Evolutionary conservation across 2,888 invertebrate genomes (phyloP).

Genomic region (Aphrophora alni): DNA sequence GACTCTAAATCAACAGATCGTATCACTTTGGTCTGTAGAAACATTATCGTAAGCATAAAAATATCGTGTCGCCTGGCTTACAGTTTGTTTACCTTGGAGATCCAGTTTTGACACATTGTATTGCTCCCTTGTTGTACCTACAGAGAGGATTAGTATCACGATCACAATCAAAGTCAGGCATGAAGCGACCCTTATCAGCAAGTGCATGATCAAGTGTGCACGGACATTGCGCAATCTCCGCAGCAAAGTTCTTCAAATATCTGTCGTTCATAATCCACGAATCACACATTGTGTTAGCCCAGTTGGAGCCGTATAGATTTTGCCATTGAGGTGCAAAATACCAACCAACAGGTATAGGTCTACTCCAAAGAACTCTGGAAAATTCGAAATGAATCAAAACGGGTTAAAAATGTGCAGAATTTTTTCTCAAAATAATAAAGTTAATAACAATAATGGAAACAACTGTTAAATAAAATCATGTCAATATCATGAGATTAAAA

Average conservation of each 20-base stretch:
- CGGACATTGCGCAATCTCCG: slow-evolving; percentile 80
- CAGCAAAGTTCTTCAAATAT: slow-evolving; percentile 82
- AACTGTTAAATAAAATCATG: too few relatives aligned
- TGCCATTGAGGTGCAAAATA: slow-evolving; percentile 93
- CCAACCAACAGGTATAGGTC: slow-evolving; percentile 91
- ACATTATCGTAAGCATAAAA: too few relatives aligned
- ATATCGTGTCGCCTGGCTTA: too few relatives aligned
- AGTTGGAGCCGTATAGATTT: slow-evolving; percentile 74
- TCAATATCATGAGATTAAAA: too few relatives aligned
- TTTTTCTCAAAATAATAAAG: too few relatives aligned
- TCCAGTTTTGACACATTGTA: slow-evolving; percentile 92
- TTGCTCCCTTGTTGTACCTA: slow-evolving; percentile 85
- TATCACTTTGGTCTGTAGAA: too few relatives aligned
- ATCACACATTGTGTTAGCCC: slow-evolving; percentile 86
- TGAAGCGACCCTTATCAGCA: slow-evolving; percentile 88
- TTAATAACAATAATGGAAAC: too few relatives aligned
- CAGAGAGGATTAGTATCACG: slow-evolving; percentile 89
- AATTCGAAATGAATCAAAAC: too few relatives aligned
- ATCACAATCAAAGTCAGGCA: slow-evolving; percentile 91
- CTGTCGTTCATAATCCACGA: slow-evolving; percentile 89
- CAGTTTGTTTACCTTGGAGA: slow-evolving; percentile 88
- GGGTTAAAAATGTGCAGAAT: neutral
- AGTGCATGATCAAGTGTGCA: slow-evolving; percentile 91
- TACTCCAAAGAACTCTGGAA: slow-evolving; percentile 80
- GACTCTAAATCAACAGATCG: too few relatives aligned